Evolutionary conservation across 2,113 vertebrate species (phyloP).

Genomic region (Gnathonemus longibarbis): DNA sequence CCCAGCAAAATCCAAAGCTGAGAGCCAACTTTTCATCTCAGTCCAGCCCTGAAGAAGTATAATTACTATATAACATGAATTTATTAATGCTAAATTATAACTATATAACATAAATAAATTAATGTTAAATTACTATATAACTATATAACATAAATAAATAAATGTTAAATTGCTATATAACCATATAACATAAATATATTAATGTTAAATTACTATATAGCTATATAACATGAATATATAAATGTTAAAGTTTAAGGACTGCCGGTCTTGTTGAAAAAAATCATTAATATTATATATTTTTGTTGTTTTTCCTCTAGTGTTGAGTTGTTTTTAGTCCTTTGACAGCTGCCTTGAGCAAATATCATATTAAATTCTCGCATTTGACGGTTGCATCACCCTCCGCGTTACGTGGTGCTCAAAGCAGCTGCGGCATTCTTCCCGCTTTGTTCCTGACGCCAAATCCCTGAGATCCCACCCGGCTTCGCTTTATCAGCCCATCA

Average conservation of each 20-base stretch:
- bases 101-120: background rate
- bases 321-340: background rate
- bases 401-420: background rate
- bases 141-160: background rate
- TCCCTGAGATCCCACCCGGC: background rate
- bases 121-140: background rate
- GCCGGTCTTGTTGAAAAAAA: background rate
- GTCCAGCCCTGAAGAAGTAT: background rate
- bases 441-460: background rate
- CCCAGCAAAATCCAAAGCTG: background rate
- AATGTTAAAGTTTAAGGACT: background rate
- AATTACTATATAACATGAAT: background rate
- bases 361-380: background rate
- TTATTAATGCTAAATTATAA: background rate
- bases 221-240: background rate
- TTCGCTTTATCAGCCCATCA: background rate
- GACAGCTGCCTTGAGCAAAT: constrained; percentile 8
- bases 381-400: background rate
- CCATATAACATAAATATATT: background rate
- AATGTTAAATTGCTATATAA: background rate
- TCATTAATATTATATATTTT: background rate
- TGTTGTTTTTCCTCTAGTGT: background rate
- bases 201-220: background rate
- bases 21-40: background rate
- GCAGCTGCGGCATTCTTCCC: background rate